These are phyloP conservation scores for Myodes glareolus DNA, from an alignment of 2,113 vertebrate species.

Conservation along the genomic window DNA sequence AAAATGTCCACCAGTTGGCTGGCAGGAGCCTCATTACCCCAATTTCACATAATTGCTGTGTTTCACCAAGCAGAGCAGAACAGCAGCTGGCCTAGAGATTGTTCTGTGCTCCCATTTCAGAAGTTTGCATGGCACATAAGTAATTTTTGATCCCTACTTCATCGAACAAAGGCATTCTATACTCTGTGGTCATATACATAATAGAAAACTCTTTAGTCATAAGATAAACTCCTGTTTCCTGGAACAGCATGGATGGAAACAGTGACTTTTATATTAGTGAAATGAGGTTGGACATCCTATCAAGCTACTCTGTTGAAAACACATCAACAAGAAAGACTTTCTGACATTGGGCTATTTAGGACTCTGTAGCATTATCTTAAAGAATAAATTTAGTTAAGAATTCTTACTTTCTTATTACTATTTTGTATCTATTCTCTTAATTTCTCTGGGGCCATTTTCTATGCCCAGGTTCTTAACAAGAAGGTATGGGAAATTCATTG, in stretches of 20 bases:
- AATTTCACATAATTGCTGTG: slow-evolving; percentile 54
- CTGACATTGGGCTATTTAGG: background rate
- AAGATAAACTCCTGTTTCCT: background rate
- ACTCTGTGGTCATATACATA: background rate
- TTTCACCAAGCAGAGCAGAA: slow-evolving; percentile 58
- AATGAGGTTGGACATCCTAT: background rate
- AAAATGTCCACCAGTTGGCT: slow-evolving; percentile 30
- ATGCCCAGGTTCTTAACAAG: background rate
- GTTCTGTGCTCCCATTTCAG: background rate
- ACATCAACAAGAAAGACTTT: background rate
- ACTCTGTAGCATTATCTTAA: background rate
- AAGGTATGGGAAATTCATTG: background rate
- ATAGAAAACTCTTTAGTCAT: background rate
- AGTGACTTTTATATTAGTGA: no score
- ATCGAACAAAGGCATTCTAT: background rate
- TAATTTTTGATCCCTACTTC: background rate
- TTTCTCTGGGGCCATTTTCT: background rate
- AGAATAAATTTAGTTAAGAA: background rate
- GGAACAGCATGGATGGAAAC: background rate
- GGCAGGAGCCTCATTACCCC: slow-evolving; percentile 48
- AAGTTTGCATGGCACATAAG: background rate
- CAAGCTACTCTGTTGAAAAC: background rate
- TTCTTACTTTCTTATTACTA: background rate
- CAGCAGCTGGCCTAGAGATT: slow-evolving; percentile 38
- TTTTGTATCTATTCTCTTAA: background rate